Percentiles rank a stretch among this genome's conserved stretches.
Conservation (phyloP, 2,797 vertebrate genomes). For the Paratrypauchen microcephalus region DNA sequence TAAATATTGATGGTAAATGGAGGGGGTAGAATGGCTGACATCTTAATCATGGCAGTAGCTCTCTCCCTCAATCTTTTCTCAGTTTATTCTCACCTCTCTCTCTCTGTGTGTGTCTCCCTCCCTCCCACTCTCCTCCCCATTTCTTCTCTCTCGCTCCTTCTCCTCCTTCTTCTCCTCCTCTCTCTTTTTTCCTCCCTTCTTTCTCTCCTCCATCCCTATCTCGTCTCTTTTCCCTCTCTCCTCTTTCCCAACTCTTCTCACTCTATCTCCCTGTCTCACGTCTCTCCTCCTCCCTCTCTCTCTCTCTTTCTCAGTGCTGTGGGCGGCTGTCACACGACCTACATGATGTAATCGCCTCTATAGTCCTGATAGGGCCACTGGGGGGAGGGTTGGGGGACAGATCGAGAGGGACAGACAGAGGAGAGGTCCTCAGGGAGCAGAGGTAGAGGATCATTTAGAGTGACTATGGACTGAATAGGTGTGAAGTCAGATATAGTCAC, state of each 20-base stretch:
- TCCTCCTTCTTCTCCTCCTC: too few relatives aligned
- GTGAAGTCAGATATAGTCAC: slow-evolving; percentile 2
- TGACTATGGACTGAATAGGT: slow-evolving; percentile 29
- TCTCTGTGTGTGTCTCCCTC: slow-evolving; percentile 14
- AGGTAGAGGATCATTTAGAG: slow-evolving; percentile 45
- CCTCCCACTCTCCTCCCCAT: neutral
- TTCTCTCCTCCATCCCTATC: too few relatives aligned
- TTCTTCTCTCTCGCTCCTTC: slow-evolving; percentile 35
- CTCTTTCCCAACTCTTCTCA: slow-evolving; percentile 22
- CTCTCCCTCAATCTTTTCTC: slow-evolving; percentile 36
- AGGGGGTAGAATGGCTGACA: slow-evolving; percentile 69
- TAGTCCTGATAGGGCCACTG: slow-evolving; percentile 67
- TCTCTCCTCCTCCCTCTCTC: slow-evolving; percentile 13
- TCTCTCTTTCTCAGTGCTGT: slow-evolving; percentile 55
- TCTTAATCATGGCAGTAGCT: slow-evolving; percentile 75
- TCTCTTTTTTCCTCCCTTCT: too few relatives aligned
- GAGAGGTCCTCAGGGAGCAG: slow-evolving; percentile 35
- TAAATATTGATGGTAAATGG: slow-evolving; percentile 77
- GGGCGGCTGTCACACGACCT: slow-evolving; percentile 76
- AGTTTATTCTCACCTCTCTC: too few relatives aligned
- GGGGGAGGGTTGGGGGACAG: slow-evolving; percentile 44
- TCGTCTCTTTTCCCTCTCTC: slow-evolving; percentile 31
- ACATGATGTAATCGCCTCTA: slow-evolving; percentile 79
- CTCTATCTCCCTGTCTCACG: neutral
- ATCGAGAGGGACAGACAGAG: slow-evolving; percentile 34